Evolutionary conservation across 2,797 vertebrate species (phyloP).

Genomic region (Myotis findleyi): DNA sequence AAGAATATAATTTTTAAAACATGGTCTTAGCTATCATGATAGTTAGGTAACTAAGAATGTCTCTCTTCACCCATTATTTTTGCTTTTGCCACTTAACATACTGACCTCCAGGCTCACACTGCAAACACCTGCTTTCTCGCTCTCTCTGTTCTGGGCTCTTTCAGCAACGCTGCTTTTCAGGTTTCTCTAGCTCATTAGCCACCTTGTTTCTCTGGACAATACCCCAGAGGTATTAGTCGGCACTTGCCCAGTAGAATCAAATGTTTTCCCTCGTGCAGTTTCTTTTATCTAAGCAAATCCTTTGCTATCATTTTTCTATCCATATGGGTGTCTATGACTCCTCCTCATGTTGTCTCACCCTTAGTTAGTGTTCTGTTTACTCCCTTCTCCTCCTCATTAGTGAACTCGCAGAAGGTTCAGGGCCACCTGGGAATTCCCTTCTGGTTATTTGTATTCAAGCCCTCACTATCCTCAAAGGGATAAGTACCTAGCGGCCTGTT

Average conservation of each 20-base stretch:
- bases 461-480: constrained; percentile 24
- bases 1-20: constrained; percentile 17
- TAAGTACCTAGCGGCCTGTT: background rate
- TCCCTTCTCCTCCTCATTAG: constrained; percentile 56
- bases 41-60: background rate
- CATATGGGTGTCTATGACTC: background rate
- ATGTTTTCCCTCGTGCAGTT: background rate
- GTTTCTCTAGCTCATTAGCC: constrained; percentile 59
- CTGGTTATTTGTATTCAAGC: constrained; percentile 52
- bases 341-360: background rate
- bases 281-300: constrained; percentile 28
- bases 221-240: background rate
- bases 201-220: constrained; percentile 28
- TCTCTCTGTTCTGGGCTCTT: background rate
- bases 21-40: background rate
- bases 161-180: constrained; percentile 44
- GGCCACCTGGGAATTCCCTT: constrained; percentile 35
- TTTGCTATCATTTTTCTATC: background rate
- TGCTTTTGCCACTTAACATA: background rate
- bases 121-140: background rate
- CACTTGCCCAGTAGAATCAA: background rate
- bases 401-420: background rate
- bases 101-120: background rate
- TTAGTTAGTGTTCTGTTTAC: constrained; percentile 47
- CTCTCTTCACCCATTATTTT: background rate